Percentiles rank a stretch among this genome's conserved stretches.
These are phyloP conservation scores for Orthosia incerta DNA, from an alignment of 2,888 invertebrate genomes.

Conservation along the genomic window DNA sequence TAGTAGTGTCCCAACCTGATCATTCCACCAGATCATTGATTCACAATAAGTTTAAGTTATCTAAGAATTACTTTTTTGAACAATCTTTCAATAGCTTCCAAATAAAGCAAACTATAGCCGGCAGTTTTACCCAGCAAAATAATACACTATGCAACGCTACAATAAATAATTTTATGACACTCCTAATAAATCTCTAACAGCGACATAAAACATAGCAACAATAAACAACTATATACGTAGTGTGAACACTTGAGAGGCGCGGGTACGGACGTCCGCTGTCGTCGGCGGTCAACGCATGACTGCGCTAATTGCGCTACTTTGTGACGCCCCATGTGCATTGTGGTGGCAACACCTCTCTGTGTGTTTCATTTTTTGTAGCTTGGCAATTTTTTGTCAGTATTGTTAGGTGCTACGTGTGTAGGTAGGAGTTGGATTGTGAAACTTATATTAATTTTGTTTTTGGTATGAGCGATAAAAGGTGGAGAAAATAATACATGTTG, in stretches of 20 bases:
- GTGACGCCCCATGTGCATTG: constrained; percentile 50
- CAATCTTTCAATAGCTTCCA: no score
- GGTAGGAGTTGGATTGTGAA: neutral
- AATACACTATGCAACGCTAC: neutral
- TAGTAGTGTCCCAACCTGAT: no score
- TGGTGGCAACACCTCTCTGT: constrained; percentile 49
- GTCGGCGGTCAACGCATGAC: constrained; percentile 67
- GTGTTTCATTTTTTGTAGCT: constrained; percentile 25
- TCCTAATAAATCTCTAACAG: constrained; percentile 4
- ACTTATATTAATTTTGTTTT: neutral
- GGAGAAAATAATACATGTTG: neutral
- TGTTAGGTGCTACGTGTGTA: constrained; percentile 13
- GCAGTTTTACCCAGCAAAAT: neutral
- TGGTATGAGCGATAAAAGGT: neutral
- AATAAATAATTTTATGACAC: neutral
- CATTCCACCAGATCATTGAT: no score
- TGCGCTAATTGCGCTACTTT: constrained; percentile 77
- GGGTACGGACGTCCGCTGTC: constrained; percentile 69
- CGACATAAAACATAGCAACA: constrained; percentile 31
- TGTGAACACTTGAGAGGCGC: constrained; percentile 58
- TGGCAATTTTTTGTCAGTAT: constrained; percentile 18
- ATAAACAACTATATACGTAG: constrained; percentile 40
- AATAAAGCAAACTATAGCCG: no score
- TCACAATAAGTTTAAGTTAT: no score
- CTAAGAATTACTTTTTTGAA: no score